These are phyloP conservation scores for Scopus umbretta DNA, from an alignment of 2,113 vertebrate species.

Conservation along the genomic window DNA sequence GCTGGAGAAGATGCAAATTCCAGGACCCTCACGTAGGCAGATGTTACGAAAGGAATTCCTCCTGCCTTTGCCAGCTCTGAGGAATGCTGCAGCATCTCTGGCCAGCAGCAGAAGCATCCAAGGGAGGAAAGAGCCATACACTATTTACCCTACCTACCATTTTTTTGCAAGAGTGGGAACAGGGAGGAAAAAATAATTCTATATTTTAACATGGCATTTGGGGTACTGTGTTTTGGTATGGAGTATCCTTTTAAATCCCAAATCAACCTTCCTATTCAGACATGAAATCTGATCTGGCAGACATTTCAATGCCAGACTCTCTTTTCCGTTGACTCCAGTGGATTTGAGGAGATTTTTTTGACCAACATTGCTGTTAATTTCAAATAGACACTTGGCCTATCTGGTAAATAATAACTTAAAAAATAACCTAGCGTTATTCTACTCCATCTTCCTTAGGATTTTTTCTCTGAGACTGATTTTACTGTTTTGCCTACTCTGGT, in stretches of 20 bases:
- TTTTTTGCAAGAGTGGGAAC: neutral
- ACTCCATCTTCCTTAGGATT: neutral
- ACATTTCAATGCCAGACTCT: neutral
- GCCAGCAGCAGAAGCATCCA: neutral
- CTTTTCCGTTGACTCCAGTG: neutral
- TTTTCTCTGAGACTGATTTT: neutral
- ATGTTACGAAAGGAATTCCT: conserved; percentile 48
- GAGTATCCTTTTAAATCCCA: neutral
- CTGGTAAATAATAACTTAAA: neutral
- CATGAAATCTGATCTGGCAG: neutral
- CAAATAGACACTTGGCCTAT: neutral
- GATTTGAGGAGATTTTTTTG: neutral
- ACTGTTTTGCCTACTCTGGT: neutral
- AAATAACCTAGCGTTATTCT: neutral
- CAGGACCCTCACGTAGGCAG: conserved; percentile 25
- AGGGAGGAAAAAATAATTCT: neutral
- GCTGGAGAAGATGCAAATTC: conserved; percentile 27
- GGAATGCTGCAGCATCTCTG: neutral
- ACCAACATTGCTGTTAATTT: neutral
- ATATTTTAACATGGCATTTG: neutral
- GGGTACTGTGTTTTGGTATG: neutral
- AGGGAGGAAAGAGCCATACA: neutral
- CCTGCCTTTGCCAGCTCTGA: neutral
- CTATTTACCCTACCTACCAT: neutral
- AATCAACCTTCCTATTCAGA: neutral